Percentiles rank a stretch among this genome's conserved stretches.
phyloP scores from a whole-genome alignment of 2,113 vertebrate genomes.

The Lamprotornis superbus region DNA sequence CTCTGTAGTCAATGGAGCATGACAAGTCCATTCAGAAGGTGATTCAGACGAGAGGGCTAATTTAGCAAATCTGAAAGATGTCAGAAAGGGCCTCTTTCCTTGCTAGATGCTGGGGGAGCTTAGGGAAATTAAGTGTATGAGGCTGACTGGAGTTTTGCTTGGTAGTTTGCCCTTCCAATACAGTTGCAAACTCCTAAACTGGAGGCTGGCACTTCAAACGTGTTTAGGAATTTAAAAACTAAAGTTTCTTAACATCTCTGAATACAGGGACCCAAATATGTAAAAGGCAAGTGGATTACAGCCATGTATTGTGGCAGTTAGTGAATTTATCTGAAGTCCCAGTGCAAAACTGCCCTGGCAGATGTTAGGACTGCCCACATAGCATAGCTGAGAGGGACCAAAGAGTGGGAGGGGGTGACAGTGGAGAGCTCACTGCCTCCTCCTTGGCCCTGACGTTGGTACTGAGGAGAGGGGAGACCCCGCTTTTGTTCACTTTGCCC shows the following conservation, averaged over 20 bases:
- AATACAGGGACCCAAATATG: neutral
- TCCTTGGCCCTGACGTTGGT: neutral
- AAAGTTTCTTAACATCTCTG: neutral
- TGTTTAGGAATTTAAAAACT: neutral
- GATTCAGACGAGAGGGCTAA: slow-evolving; percentile 2
- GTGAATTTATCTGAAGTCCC: neutral
- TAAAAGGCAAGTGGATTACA: neutral
- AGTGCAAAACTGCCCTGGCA: neutral
- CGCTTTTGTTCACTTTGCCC: neutral
- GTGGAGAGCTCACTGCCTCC: neutral
- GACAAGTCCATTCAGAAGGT: slow-evolving; percentile 15
- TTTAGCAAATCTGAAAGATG: neutral
- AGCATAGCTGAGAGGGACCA: fast-evolving
- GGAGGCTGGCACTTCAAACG: neutral
- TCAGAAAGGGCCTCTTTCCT: neutral
- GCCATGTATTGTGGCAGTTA: fast-evolving
- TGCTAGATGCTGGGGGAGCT: neutral
- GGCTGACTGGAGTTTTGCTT: neutral
- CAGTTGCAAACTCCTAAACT: neutral
- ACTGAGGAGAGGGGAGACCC: neutral
- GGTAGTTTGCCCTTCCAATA: neutral
- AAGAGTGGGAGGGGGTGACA: neutral
- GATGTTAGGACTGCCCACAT: neutral
- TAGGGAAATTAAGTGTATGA: slow-evolving; percentile 9
- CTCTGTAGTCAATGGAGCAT: neutral